phyloP scores from a whole-genome alignment of 2,888 invertebrate genomes.

The Agonopterix subpropinquella region DNA sequence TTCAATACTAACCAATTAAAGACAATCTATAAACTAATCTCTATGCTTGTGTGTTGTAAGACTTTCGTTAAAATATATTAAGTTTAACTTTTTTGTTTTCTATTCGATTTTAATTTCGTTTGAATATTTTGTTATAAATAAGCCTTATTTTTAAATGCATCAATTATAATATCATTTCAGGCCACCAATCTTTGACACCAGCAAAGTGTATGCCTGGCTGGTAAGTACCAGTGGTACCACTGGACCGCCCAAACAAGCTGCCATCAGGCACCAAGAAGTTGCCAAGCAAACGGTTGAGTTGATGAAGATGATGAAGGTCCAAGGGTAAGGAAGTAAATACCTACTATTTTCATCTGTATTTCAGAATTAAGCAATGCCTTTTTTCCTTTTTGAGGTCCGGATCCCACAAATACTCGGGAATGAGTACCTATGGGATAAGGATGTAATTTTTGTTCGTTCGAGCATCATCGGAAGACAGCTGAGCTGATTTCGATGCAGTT shows the following conservation, averaged over 20 bases:
- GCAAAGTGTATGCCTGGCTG: slow-evolving; percentile 30
- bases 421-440: too few species aligned
- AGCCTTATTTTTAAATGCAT: too few species aligned
- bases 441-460: neutral
- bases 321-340: neutral
- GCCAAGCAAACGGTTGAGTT: slow-evolving; percentile 17
- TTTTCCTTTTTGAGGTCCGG: neutral
- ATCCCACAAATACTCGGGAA: too few species aligned
- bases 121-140: too few species aligned
- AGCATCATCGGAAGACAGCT: too few species aligned
- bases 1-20: too few species aligned
- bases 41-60: too few species aligned
- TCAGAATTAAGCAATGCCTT: neutral
- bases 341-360: neutral
- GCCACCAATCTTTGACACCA: slow-evolving; percentile 33
- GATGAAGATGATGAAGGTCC: neutral
- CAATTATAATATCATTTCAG: slow-evolving; percentile 19
- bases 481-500: too few species aligned
- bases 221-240: slow-evolving; percentile 50
- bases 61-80: too few species aligned
- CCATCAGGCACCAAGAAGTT: slow-evolving; percentile 31
- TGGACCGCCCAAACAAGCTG: slow-evolving; percentile 43
- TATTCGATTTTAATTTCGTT: too few species aligned
- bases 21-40: too few species aligned
- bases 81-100: too few species aligned